Percentiles rank a stretch among this genome's conserved stretches.
Conservation (phyloP, 2,113 vertebrate species). For the Urocynchramus pylzowi region DNA sequence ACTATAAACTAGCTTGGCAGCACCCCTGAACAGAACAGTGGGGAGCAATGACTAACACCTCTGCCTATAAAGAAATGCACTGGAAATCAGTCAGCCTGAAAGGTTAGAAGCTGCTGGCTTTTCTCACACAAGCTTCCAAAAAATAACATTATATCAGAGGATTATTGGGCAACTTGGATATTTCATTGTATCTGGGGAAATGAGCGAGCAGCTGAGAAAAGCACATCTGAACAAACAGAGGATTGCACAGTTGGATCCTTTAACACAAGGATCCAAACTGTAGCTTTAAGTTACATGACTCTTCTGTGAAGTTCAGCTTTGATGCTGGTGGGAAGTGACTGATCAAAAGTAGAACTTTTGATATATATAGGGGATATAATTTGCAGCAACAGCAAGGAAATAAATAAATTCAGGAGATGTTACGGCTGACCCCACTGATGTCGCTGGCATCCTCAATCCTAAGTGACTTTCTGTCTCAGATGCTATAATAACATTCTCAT, state of each 20-base stretch:
- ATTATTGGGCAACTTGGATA: neutral
- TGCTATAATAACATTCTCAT: neutral
- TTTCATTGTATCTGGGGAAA: neutral
- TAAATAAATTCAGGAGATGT: neutral
- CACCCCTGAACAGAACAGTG: neutral
- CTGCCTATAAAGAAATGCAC: neutral
- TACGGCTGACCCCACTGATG: neutral
- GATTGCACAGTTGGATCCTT: neutral
- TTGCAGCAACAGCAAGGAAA: neutral
- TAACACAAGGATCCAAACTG: neutral
- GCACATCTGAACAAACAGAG: neutral
- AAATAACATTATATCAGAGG: neutral
- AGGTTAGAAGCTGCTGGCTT: neutral
- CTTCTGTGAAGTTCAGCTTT: neutral
- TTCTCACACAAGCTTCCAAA: neutral
- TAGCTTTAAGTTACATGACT: neutral
- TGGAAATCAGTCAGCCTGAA: neutral
- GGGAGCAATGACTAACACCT: neutral
- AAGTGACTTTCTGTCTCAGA: neutral
- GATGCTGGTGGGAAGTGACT: neutral
- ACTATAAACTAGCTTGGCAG: neutral
- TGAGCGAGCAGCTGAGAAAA: neutral
- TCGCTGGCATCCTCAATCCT: neutral
- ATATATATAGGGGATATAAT: neutral
- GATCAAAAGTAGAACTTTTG: neutral